Evolutionary conservation across 2,888 invertebrate genomes (phyloP).

Genomic region (Periphyllus acericola): DNA sequence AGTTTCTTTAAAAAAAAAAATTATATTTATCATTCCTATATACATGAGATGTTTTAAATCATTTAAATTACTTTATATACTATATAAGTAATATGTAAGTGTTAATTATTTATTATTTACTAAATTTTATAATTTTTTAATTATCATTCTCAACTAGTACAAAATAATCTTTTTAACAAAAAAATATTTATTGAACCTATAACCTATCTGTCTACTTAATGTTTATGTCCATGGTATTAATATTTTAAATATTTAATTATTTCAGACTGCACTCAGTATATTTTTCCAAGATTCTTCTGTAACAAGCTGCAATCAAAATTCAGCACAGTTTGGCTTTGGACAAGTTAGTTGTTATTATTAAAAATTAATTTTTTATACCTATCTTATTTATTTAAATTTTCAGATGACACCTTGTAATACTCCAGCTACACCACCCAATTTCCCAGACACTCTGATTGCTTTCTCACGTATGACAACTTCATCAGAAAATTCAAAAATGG

Average conservation of each 20-base stretch:
- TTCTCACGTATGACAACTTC: constrained; percentile 86
- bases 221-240: background rate
- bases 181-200: background rate
- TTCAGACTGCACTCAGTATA: constrained; percentile 91
- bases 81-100: no score
- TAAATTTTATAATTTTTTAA: no score
- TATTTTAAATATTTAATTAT: constrained; percentile 65
- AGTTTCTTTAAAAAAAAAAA: no score
- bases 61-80: no score
- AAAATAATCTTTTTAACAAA: no score
- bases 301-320: constrained; percentile 73
- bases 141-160: no score
- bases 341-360: constrained; percentile 72
- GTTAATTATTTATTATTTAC: no score
- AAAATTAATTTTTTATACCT: constrained; percentile 23
- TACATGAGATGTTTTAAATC: no score
- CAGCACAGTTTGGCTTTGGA: constrained; percentile 82
- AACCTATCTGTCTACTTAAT: no score
- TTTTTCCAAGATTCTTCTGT: constrained; percentile 94
- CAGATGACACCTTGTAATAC: constrained; percentile 94
- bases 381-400: constrained; percentile 63
- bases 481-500: constrained; percentile 64
- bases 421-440: constrained; percentile 93
- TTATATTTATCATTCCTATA: no score
- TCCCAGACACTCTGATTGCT: constrained; percentile 88